Percentiles rank a stretch among this genome's conserved stretches.
Evolutionary conservation across 30 jellyfish, hydroid and myxozoan genomes (phyloP).

Genomic region (Hydractinia symbiolongicarpus): DNA sequence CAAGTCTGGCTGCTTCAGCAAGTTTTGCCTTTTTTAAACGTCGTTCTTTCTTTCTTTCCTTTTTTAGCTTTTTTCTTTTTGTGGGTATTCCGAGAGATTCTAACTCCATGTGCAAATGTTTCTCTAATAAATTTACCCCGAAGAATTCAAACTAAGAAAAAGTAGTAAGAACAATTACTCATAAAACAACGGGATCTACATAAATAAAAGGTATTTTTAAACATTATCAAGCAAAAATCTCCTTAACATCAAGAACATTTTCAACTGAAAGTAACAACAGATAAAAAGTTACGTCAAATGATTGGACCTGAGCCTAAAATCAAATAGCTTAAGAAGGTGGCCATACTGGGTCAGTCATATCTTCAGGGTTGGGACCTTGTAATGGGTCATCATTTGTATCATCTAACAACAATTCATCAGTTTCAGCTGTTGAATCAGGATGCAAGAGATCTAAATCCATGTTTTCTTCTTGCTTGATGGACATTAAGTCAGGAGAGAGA

Average conservation of each 20-base stretch:
- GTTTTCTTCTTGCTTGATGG: slow-evolving; percentile 34
- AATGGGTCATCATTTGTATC: slow-evolving; percentile 15
- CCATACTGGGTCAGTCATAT: slow-evolving; percentile 35
- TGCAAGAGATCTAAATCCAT: slow-evolving; percentile 31
- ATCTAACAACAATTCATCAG: slow-evolving; percentile 31
- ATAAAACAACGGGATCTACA: too few relatives aligned
- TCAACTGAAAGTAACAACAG: too few relatives aligned
- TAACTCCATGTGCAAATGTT: slow-evolving; percentile 37
- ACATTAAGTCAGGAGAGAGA: slow-evolving; percentile 27
- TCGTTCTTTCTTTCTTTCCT: slow-evolving; percentile 35
- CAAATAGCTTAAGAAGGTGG: background rate
- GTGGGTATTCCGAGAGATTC: slow-evolving; percentile 28
- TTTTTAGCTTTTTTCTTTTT: slow-evolving; percentile 17
- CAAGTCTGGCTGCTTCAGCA: slow-evolving; percentile 27
- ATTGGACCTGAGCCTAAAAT: too few relatives aligned
- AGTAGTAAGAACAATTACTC: background rate
- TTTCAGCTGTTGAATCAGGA: slow-evolving; percentile 40
- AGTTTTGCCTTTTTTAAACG: slow-evolving; percentile 33
- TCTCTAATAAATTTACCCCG: slow-evolving; percentile 38
- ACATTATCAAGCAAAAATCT: too few relatives aligned
- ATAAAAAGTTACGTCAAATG: too few relatives aligned
- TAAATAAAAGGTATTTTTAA: too few relatives aligned
- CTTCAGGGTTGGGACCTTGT: slow-evolving; percentile 24
- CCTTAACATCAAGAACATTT: too few relatives aligned
- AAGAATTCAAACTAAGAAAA: slow-evolving; percentile 30